Conservation (phyloP, 2,888 invertebrate species). For the Thereva nobilitata region DNA sequence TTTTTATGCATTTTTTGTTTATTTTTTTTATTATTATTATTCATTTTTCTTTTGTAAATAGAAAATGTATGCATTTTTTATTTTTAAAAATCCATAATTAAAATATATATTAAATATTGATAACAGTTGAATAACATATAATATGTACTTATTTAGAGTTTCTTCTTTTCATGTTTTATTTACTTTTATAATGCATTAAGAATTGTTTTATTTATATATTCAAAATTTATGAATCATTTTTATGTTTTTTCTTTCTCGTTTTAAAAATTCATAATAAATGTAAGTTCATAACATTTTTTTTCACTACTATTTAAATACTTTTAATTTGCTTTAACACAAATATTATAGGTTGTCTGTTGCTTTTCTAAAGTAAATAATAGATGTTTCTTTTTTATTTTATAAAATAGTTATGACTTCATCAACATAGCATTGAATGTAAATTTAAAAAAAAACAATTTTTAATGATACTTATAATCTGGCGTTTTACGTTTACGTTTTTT, state of each 20-base stretch:
- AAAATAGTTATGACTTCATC: too few relatives aligned
- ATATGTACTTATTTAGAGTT: constrained; percentile 25
- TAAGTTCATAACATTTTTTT: too few relatives aligned
- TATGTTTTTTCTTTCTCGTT: too few relatives aligned
- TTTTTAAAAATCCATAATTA: constrained; percentile 37
- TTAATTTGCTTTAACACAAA: too few relatives aligned
- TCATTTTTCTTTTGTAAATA: constrained; percentile 33
- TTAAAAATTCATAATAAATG: too few relatives aligned
- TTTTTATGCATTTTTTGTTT: constrained; percentile 36
- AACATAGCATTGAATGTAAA: constrained; percentile 25
- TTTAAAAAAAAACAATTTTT: constrained; percentile 6
- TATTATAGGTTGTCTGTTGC: too few relatives aligned
- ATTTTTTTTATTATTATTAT: neutral
- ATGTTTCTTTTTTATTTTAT: too few relatives aligned
- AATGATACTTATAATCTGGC: constrained; percentile 25
- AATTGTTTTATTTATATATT: too few relatives aligned
- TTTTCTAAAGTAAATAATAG: too few relatives aligned
- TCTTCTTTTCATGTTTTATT: constrained; percentile 18
- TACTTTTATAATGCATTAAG: neutral
- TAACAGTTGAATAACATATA: constrained; percentile 41
- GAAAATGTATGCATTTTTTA: constrained; percentile 17
- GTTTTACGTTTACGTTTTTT: neutral
- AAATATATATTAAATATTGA: constrained; percentile 41
- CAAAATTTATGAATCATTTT: too few relatives aligned
- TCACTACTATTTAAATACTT: too few relatives aligned